phyloP scores from a whole-genome alignment of 2,797 vertebrate genomes.

The Pyrocephalus nanus region DNA sequence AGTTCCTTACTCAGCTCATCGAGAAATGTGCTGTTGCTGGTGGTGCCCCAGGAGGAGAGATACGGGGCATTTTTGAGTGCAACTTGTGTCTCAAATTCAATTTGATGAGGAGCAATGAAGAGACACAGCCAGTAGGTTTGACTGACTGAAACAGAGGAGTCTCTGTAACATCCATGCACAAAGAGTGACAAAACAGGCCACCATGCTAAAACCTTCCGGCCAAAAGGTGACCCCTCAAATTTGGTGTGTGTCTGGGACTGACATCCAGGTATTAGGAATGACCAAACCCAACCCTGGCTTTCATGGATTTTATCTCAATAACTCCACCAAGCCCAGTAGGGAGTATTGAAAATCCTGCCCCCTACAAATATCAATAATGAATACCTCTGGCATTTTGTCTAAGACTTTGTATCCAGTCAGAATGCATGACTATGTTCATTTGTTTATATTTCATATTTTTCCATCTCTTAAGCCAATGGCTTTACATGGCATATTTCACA shows the following conservation, averaged over 20 bases:
- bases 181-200: not conserved
- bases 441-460: not conserved
- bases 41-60: not conserved
- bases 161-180: not conserved
- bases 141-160: not conserved
- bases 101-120: not conserved
- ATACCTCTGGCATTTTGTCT: not conserved
- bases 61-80: not conserved
- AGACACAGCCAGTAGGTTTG: not conserved
- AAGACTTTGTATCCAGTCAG: not conserved
- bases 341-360: not conserved
- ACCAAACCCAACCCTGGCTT: not conserved
- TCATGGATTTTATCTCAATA: not conserved
- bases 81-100: not conserved
- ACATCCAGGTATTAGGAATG: not conserved
- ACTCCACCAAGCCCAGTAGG: not conserved
- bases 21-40: rapidly evolving
- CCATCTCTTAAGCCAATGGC: not conserved
- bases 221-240: not conserved
- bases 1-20: not conserved
- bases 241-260: not conserved
- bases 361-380: not conserved
- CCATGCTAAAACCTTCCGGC: not conserved
- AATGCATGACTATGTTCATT: not conserved
- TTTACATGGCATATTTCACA: not conserved